Percentiles rank a stretch among this genome's conserved stretches.
Conservation (phyloP, 2,113 vertebrate species). For the Bubalus kerabau region DNA sequence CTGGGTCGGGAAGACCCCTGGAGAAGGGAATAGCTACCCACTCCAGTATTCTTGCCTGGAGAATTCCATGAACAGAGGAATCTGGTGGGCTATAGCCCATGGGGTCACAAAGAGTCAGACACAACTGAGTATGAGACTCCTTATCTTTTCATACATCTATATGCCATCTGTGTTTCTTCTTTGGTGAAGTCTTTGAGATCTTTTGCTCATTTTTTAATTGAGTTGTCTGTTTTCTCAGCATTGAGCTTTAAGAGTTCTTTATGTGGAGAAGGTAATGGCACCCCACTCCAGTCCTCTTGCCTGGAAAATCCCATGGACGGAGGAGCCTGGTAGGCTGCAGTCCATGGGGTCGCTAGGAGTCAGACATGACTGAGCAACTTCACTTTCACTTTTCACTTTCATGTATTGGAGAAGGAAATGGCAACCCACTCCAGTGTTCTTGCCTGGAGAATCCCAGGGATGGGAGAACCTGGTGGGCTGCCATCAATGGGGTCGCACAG, state of each 20-base stretch:
- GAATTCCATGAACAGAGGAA: not conserved
- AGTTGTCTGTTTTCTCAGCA: not conserved
- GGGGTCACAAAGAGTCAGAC: not conserved
- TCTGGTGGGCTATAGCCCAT: not conserved
- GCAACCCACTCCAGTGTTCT: too few relatives aligned
- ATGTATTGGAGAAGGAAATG: too few relatives aligned
- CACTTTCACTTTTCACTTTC: too few relatives aligned
- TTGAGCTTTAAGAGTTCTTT: not conserved
- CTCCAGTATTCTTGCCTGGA: not conserved
- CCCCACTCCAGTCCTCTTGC: too few relatives aligned
- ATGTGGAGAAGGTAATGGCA: too few relatives aligned
- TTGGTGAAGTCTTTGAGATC: not conserved
- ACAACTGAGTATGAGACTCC: not conserved
- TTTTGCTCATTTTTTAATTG: not conserved
- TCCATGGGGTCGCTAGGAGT: too few relatives aligned
- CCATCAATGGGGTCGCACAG: too few relatives aligned
- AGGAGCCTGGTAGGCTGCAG: too few relatives aligned
- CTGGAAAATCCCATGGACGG: too few relatives aligned
- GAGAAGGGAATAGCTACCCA: not conserved
- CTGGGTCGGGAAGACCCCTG: not conserved
- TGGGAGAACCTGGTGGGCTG: too few relatives aligned
- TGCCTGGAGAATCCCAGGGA: too few relatives aligned
- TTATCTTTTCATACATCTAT: not conserved
- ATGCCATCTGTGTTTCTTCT: not conserved
- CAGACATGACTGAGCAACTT: too few relatives aligned